phyloP scores from a whole-genome alignment of 2,797 vertebrate genomes.

The Cryptoprocta ferox region DNA sequence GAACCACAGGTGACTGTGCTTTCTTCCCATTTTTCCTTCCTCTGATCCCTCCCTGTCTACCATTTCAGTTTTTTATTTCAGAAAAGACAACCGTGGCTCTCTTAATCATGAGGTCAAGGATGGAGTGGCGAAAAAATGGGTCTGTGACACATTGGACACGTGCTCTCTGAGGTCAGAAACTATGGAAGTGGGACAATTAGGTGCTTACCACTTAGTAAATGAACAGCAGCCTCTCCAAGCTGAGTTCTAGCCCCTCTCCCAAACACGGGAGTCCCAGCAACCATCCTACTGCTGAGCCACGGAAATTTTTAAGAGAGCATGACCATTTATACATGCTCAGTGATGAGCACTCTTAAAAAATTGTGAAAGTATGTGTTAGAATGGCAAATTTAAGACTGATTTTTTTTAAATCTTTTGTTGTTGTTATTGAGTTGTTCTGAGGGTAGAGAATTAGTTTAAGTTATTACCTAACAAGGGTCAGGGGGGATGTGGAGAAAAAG shows the following conservation, averaged over 20 bases:
- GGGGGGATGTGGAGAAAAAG: background rate
- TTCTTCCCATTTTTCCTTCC: background rate
- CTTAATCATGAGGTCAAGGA: background rate
- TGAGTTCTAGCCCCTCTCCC: background rate
- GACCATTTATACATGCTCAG: background rate
- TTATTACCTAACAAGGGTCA: background rate
- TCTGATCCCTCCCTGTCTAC: background rate
- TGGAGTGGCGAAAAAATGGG: background rate
- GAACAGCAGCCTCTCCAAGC: background rate
- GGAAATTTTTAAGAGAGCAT: background rate
- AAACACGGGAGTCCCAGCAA: too few species aligned
- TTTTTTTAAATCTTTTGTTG: background rate
- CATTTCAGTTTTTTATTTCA: background rate
- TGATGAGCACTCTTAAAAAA: background rate
- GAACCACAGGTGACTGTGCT: background rate
- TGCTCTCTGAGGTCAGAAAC: background rate
- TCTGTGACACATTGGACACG: background rate
- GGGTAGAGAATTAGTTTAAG: slow-evolving; percentile 10
- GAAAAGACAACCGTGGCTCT: background rate
- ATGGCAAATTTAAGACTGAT: background rate
- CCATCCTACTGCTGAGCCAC: background rate
- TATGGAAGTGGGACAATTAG: background rate
- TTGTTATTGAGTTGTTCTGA: background rate
- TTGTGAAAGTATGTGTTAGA: background rate
- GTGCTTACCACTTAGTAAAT: background rate